Conservation (phyloP, 2,797 vertebrate genomes). For the Sebastolobus alascanus region DNA sequence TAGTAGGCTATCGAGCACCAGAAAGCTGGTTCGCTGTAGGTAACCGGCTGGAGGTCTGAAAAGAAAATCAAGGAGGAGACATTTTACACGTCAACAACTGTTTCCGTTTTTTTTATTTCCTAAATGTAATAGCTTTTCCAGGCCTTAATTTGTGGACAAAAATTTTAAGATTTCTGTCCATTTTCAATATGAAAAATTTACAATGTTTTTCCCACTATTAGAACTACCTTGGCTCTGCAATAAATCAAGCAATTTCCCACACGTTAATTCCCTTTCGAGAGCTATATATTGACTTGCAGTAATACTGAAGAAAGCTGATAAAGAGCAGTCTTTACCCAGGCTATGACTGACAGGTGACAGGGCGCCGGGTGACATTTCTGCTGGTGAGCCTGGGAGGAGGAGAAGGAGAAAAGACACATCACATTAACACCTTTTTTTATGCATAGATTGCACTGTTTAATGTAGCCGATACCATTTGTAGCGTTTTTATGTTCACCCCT, state of each 20-base stretch:
- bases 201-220: neutral
- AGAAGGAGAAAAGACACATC: neutral
- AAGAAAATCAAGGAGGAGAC: conserved; percentile 1
- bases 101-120: neutral
- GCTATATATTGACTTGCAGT: neutral
- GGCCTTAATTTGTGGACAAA: neutral
- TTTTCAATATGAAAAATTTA: neutral
- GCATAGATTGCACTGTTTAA: neutral
- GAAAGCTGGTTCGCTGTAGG: conserved; percentile 97
- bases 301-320: neutral
- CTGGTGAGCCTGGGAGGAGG: conserved; percentile 91
- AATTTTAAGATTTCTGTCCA: neutral
- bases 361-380: conserved; percentile 95
- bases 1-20: conserved; percentile 99
- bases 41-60: conserved; percentile 96
- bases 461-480: neutral
- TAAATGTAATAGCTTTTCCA: neutral
- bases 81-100: neutral
- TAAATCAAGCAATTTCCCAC: neutral
- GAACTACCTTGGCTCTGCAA: neutral
- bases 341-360: conserved; percentile 96
- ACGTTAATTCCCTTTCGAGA: neutral
- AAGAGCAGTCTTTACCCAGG: conserved; percentile 86
- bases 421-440: neutral
- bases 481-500: neutral